phyloP scores from a whole-genome alignment of 2,888 invertebrate species.

The Sesamia inferens region DNA sequence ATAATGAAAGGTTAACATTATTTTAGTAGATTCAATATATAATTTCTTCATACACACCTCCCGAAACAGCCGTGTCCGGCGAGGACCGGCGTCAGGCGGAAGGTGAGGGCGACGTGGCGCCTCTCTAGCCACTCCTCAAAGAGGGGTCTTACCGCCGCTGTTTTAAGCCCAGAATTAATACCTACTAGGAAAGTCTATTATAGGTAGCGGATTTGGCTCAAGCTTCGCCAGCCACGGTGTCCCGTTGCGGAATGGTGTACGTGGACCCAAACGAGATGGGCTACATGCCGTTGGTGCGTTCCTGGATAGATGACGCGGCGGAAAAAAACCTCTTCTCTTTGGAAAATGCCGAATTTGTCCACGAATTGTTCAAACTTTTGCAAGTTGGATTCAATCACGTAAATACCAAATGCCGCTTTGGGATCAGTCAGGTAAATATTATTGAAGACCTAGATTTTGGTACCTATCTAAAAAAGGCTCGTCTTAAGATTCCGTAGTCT shows the following conservation, averaged over 20 bases:
- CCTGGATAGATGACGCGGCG: slow-evolving; percentile 92
- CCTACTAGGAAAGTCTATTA: neutral
- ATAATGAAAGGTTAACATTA: neutral
- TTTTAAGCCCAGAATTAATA: neutral
- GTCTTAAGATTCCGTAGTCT: no score
- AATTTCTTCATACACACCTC: no score
- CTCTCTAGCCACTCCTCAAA: no score
- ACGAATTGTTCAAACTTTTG: slow-evolving; percentile 92
- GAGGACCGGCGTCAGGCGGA: no score
- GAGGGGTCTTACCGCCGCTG: no score
- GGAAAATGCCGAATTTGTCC: slow-evolving; percentile 91
- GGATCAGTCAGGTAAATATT: slow-evolving; percentile 93
- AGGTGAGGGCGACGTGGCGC: no score
- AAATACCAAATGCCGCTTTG: slow-evolving; percentile 92
- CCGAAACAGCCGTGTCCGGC: no score
- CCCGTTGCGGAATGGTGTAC: slow-evolving; percentile 96
- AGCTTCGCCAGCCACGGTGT: slow-evolving; percentile 97
- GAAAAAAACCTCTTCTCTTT: slow-evolving; percentile 86
- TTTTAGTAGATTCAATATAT: neutral
- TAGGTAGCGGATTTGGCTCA: slow-evolving; percentile 95
- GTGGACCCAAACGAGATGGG: slow-evolving; percentile 95
- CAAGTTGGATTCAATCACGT: slow-evolving; percentile 92
- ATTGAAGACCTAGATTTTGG: no score
- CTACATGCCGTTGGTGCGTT: slow-evolving; percentile 94
- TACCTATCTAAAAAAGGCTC: neutral